Evolutionary conservation across 92 coral and sea anemone genomes (phyloP).

Genomic region (Porites lobata): DNA sequence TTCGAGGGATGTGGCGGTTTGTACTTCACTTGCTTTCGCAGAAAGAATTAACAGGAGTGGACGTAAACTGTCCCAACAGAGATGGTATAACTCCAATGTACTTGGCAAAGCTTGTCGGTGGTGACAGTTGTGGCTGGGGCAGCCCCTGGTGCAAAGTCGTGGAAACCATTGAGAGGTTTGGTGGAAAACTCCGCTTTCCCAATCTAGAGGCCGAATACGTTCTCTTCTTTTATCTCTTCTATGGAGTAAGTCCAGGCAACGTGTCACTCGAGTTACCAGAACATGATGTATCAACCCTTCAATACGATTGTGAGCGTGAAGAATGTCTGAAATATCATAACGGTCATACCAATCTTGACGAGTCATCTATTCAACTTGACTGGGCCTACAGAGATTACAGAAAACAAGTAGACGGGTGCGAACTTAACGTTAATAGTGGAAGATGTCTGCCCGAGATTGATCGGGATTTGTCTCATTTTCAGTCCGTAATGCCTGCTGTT

Average conservation of each 20-base stretch:
- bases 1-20: constrained; percentile 52
- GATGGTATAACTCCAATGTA: constrained; percentile 62
- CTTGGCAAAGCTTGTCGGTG: constrained; percentile 38
- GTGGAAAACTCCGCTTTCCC: constrained; percentile 41
- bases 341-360: too few relatives aligned
- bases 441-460: too few relatives aligned
- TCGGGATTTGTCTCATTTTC: too few relatives aligned
- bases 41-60: constrained; percentile 10
- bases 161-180: constrained; percentile 1
- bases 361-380: too few relatives aligned
- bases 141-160: constrained; percentile 56
- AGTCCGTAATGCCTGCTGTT: too few relatives aligned
- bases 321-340: too few relatives aligned
- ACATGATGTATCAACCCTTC: background rate
- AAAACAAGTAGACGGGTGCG: too few relatives aligned
- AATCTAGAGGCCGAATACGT: constrained; percentile 46
- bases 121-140: background rate
- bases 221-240: constrained; percentile 22
- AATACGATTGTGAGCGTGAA: background rate
- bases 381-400: too few relatives aligned
- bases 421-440: too few relatives aligned
- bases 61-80: constrained; percentile 52
- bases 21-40: background rate
- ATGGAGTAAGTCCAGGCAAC: background rate
- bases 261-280: constrained; percentile 3